These are phyloP conservation scores for Dysidea cf. avara DNA, from an alignment of 37 sponge, comb jelly and placozoan genomes.

Conservation along the genomic window DNA sequence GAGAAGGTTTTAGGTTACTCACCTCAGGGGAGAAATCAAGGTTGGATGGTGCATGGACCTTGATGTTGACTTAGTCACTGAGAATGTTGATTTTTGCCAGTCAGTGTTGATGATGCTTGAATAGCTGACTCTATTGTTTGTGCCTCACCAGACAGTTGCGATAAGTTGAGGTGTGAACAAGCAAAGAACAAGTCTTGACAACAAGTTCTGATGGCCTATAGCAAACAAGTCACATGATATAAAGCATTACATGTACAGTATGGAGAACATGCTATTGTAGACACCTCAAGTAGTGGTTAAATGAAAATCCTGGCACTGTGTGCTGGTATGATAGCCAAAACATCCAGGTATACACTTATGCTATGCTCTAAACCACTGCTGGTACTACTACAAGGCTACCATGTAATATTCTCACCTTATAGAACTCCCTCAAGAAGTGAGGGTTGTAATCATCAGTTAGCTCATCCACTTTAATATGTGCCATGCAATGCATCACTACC, in stretches of 20 bases:
- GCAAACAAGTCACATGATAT: no score
- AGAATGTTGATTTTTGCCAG: constrained; percentile 4
- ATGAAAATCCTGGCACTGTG: no score
- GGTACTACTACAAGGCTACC: neutral
- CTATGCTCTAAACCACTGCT: no score
- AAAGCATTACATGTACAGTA: no score
- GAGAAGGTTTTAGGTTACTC: no score
- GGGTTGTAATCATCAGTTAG: constrained; percentile 40
- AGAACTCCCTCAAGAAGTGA: constrained; percentile 41
- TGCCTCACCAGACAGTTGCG: neutral
- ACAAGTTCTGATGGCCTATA: constrained; percentile 24
- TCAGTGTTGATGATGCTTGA: neutral
- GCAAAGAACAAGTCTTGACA: constrained; percentile 36
- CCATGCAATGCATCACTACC: constrained; percentile 38
- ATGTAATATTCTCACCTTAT: neutral
- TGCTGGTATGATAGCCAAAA: no score
- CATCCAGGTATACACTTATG: no score
- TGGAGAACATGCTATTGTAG: no score
- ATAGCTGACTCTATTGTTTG: constrained; percentile 9
- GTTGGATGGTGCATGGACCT: constrained; percentile 20
- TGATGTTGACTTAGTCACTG: constrained; percentile 22
- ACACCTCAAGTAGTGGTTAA: no score
- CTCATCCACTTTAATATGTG: constrained; percentile 26
- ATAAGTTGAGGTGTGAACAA: neutral
- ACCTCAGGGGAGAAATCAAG: constrained; percentile 21